phyloP scores from a whole-genome alignment of 2,888 invertebrate species.

The Epirrhoe alternata region DNA sequence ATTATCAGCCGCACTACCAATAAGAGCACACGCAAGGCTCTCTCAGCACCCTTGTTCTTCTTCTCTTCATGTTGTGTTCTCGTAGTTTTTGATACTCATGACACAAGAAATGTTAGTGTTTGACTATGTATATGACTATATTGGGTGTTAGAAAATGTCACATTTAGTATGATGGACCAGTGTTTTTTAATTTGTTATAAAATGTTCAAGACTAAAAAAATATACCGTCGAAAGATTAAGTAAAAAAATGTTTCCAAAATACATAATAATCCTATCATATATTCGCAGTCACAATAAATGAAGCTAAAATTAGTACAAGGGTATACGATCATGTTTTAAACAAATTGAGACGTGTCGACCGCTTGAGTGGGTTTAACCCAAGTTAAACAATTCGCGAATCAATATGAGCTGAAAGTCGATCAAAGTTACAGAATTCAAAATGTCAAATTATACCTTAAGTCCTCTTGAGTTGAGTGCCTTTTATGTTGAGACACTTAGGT shows the following conservation, averaged over 20 bases:
- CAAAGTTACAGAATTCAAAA: not conserved
- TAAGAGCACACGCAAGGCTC: conserved; percentile 85
- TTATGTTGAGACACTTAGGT: not conserved
- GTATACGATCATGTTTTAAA: conserved; percentile 5
- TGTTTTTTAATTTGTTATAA: too few species aligned
- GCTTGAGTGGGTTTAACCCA: conserved; percentile 5
- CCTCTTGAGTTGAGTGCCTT: not conserved
- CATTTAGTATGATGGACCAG: too few species aligned
- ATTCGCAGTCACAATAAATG: not conserved
- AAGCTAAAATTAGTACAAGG: not conserved
- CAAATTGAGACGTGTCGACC: conserved; percentile 1
- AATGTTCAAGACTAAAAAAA: too few species aligned
- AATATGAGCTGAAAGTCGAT: conserved; percentile 6
- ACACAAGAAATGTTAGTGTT: not conserved
- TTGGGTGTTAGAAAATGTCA: too few species aligned
- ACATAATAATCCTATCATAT: too few species aligned
- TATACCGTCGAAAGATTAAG: too few species aligned
- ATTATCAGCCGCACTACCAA: conserved; percentile 83
- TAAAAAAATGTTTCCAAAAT: not conserved
- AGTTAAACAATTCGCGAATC: conserved; percentile 12
- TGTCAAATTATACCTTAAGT: not conserved
- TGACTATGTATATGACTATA: not conserved
- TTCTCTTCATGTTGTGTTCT: conserved; percentile 28
- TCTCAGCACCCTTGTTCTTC: conserved; percentile 43
- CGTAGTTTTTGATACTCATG: not conserved